phyloP scores from a whole-genome alignment of 2,797 vertebrate genomes.

The Pipistrellus kuhlii region DNA sequence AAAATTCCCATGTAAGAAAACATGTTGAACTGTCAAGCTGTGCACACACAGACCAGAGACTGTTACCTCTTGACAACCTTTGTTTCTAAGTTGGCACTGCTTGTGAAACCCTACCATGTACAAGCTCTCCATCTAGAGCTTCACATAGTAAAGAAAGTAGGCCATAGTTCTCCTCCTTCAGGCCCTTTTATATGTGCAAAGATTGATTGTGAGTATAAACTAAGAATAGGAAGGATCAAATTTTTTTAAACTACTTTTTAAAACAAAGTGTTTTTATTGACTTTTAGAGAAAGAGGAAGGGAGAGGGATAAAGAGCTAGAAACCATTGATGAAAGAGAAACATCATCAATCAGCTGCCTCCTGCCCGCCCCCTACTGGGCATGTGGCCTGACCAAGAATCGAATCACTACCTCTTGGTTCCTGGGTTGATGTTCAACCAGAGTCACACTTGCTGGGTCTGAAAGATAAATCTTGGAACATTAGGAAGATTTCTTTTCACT shows the following conservation, averaged over 20 bases:
- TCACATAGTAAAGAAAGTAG: not conserved
- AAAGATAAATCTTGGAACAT: conserved; percentile 14
- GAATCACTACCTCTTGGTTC: too few species aligned
- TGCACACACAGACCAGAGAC: not conserved
- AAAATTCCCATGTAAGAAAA: not conserved
- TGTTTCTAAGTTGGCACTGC: not conserved
- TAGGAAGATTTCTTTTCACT: conserved; percentile 36
- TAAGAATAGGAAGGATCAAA: not conserved
- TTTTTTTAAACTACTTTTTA: not conserved
- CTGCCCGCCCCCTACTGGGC: too few species aligned
- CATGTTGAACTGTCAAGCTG: not conserved
- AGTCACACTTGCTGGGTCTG: too few species aligned
- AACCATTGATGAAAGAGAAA: too few species aligned
- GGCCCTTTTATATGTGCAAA: not conserved
- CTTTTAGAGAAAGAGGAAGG: too few species aligned
- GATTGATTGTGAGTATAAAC: not conserved
- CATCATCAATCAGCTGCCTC: too few species aligned
- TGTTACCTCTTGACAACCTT: not conserved
- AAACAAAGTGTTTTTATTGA: too few species aligned
- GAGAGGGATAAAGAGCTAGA: too few species aligned
- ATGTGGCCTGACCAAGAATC: too few species aligned
- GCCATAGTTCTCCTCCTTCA: not conserved
- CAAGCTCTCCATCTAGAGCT: not conserved
- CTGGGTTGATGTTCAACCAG: too few species aligned
- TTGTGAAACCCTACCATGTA: conserved; percentile 44